phyloP scores from a whole-genome alignment of 2,113 vertebrate species.

The Phalacrocorax aristotelis region DNA sequence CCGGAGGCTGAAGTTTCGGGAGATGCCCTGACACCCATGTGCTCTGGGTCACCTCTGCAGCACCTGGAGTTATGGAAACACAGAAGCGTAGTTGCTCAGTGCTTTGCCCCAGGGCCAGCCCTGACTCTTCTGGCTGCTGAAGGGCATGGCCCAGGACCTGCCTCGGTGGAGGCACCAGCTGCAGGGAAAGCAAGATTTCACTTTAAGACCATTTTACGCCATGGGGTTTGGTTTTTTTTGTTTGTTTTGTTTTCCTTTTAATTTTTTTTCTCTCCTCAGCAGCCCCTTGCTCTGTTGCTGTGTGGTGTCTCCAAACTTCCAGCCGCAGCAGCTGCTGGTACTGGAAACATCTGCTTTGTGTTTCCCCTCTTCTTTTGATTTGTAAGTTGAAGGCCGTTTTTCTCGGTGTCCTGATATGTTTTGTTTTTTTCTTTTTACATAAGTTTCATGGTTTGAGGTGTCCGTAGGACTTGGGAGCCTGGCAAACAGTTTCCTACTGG shows the following conservation, averaged over 20 bases:
- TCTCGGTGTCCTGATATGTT: neutral
- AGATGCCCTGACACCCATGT: too few species aligned
- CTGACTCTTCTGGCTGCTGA: neutral
- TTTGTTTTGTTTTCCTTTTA: too few species aligned
- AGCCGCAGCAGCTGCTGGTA: neutral
- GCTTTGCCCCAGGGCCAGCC: neutral
- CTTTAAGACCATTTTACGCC: too few species aligned
- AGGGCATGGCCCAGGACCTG: neutral
- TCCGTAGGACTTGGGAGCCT: rapidly evolving
- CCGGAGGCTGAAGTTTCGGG: neutral
- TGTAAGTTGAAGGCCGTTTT: neutral
- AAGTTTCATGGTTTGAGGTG: too few species aligned
- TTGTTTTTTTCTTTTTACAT: too few species aligned
- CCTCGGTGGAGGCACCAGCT: neutral
- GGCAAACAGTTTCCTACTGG: neutral
- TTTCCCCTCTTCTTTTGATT: neutral
- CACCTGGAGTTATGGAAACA: neutral
- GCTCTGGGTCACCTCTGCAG: neutral
- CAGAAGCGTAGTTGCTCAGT: neutral
- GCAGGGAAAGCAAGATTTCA: neutral
- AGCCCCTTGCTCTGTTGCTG: neutral
- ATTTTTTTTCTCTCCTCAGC: neutral
- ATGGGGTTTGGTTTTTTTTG: too few species aligned
- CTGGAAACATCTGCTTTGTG: neutral
- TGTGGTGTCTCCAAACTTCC: neutral